Percentiles rank a stretch among this genome's conserved stretches.
Conservation (phyloP, 1,140 invertebrate species). For the Conopomorpha cramerella region DNA sequence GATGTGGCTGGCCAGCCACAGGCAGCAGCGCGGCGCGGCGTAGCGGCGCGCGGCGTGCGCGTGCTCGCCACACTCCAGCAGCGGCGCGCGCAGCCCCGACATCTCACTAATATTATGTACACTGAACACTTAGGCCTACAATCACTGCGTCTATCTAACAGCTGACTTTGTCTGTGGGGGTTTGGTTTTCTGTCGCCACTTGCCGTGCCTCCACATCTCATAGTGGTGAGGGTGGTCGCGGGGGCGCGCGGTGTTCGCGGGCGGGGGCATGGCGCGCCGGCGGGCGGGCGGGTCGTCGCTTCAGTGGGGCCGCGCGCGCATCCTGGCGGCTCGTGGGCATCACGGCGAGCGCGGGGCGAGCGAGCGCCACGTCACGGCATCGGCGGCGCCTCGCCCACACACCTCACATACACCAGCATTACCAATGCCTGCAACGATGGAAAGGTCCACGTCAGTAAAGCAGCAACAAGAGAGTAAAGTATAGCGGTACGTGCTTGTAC, state of each 20-base stretch:
- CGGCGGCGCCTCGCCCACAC: conserved; percentile 13
- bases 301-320: conserved; percentile 55
- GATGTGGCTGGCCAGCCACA: conserved; percentile 65
- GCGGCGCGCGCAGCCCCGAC: conserved; percentile 24
- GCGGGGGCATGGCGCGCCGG: conserved; percentile 18
- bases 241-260: conserved; percentile 31
- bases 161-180: conserved; percentile 41
- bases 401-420: conserved; percentile 17
- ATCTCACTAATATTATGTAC: conserved; percentile 53
- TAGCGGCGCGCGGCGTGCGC: conserved; percentile 31
- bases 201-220: conserved; percentile 61
- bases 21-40: conserved; percentile 57
- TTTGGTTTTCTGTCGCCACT: conserved; percentile 56
- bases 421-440: conserved; percentile 32
- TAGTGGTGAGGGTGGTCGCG: conserved; percentile 29
- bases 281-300: conserved; percentile 37
- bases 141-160: conserved; percentile 29
- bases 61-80: conserved; percentile 35
- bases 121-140: conserved; percentile 55
- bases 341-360: conserved; percentile 44
- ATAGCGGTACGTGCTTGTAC: no score
- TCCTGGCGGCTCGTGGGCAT: conserved; percentile 53
- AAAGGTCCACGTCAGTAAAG: no score
- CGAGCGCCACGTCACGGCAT: conserved; percentile 41
- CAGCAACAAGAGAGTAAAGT: no score